Base-by-base conservation (phyloP, 2,113 vertebrate species). In the Patagioenas fasciata region DNA sequence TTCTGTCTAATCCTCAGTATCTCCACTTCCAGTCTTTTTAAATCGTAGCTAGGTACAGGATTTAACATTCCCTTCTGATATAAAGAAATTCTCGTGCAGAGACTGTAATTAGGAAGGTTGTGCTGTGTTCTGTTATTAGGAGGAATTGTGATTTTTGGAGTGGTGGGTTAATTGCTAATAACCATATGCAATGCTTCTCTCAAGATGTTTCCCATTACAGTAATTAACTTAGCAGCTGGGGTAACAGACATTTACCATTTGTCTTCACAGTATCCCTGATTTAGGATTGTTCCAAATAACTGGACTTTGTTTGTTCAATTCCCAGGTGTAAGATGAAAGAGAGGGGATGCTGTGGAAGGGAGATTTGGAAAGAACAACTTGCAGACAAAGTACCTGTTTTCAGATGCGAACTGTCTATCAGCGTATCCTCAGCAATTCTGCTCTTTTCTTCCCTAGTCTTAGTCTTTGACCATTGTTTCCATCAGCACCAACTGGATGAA, bases 181-280 rank as follows among this genome's bases (percentile, higher is more conserved):
- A 98, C 97, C 97, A 93, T 98, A 97, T 96, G 97, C 95, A 97
- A 93, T 98, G 95, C 98, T 98, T 97, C 97, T 95, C 97, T 98
- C 96, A 98, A 98, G 98, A 98, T 98, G 97, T 98, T 98, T 98
- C 97, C 97, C 97, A 98, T 98, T 97, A 98, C 92, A 97, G 97
- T 98, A 98, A 98, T 98, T 98, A 98, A 98, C 97, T 96, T 97
- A 98, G 97, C 98, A 98, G 97, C 98, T 98, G 98, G 98, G 97
- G 96, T 79, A 98, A 95, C 93, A 97, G 97, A 97, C 97, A 97
- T 98, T 98, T 98, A 97, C 96, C 97, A 97, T 98, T 98, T 97
- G 93, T 98, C 98, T 98, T 98, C 96, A 93, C 96, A 92, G 96
- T 97, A 94, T 90, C 91, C 96, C 94, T 97, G 93, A 83, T 95